These are phyloP conservation scores for Drosophila prostipennis DNA, from an alignment of 2,888 invertebrate species.

Conservation along the genomic window DNA sequence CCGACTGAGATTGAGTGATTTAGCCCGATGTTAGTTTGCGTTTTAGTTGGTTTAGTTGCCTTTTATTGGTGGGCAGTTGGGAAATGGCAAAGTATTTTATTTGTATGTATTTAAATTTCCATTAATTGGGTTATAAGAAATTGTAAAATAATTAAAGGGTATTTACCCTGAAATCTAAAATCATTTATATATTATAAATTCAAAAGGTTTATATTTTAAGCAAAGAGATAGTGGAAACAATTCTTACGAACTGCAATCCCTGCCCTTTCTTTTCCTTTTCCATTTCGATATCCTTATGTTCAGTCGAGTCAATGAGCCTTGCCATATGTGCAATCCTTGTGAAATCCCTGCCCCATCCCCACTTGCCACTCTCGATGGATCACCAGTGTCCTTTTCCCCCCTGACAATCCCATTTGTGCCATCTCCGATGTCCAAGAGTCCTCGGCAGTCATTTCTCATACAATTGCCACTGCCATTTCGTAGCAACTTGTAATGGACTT, in stretches of 20 bases:
- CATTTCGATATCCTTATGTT: background rate
- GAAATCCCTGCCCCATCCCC: background rate
- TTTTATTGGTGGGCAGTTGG: too few relatives aligned
- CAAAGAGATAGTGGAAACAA: background rate
- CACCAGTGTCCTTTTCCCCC: background rate
- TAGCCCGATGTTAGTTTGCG: background rate
- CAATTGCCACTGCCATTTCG: slow-evolving; percentile 77
- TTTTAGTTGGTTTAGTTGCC: too few relatives aligned
- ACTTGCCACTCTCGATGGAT: background rate
- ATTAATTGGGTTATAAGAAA: too few relatives aligned
- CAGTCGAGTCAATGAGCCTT: slow-evolving; percentile 56
- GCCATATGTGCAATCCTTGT: slow-evolving; percentile 52
- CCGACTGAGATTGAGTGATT: slow-evolving; percentile 26
- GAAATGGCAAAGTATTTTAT: too few relatives aligned
- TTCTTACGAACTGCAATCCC: background rate
- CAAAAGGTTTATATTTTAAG: background rate
- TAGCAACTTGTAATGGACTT: slow-evolving; percentile 78
- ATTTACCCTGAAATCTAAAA: too few relatives aligned
- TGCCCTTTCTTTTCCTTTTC: too few relatives aligned
- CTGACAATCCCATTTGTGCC: slow-evolving; percentile 19
- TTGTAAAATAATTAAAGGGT: too few relatives aligned
- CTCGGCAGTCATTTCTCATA: slow-evolving; percentile 71
- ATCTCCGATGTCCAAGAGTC: slow-evolving; percentile 24
- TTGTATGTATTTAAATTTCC: too few relatives aligned
- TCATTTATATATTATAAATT: too few relatives aligned